phyloP scores from a whole-genome alignment of 1,140 invertebrate genomes.

The Zaprionus davidi region DNA sequence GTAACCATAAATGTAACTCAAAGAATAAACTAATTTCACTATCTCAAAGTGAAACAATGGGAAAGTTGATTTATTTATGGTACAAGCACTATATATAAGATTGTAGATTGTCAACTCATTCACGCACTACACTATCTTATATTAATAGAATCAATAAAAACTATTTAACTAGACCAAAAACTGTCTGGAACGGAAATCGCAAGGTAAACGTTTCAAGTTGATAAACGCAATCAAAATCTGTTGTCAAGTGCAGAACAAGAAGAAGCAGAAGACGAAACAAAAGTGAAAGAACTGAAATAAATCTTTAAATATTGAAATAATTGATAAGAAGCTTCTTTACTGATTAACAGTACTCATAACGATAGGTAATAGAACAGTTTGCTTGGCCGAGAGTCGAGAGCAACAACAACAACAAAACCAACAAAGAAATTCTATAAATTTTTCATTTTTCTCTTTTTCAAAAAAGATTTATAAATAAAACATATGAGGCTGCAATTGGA shows the following conservation, averaged over 20 bases:
- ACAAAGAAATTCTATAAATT: slow-evolving; percentile 9
- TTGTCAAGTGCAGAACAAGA: slow-evolving; percentile 5
- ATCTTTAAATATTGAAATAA: slow-evolving; percentile 9
- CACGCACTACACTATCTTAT: neutral
- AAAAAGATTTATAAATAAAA: slow-evolving; percentile 77
- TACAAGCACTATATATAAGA: neutral
- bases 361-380: slow-evolving; percentile 5
- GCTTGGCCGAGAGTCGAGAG: neutral
- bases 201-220: neutral
- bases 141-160: neutral
- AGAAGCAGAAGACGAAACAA: neutral
- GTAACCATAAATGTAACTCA: no score
- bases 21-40: neutral
- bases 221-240: slow-evolving; percentile 14
- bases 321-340: slow-evolving; percentile 5
- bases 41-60: neutral
- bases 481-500: slow-evolving; percentile 64
- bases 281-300: slow-evolving; percentile 1
- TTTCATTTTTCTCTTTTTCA: slow-evolving; percentile 8
- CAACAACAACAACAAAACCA: neutral
- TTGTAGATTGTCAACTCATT: neutral
- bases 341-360: neutral
- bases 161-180: neutral
- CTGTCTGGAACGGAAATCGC: slow-evolving; percentile 15
- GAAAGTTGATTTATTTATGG: neutral